Base-by-base conservation (phyloP, 2,888 invertebrate species). In the Seladonia tumulorum region DNA sequence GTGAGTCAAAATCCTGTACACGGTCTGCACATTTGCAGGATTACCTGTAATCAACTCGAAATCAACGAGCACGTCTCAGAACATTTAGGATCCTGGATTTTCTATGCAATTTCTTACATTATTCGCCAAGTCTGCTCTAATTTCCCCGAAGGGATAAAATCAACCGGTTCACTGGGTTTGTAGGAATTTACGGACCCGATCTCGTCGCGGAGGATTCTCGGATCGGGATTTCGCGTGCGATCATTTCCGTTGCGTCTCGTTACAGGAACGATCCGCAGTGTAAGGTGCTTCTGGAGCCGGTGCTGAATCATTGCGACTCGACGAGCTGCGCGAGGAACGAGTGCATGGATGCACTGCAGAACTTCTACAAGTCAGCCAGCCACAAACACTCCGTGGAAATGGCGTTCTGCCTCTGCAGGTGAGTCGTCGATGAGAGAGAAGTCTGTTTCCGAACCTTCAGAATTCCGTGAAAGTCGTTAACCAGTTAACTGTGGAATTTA, bases 351-450 rank as follows among this genome's bases (percentile, higher is more conserved):
- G 97, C 98, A 77, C 95, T 98, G 92, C 97, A 98, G 94, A 97
- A 97, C 81, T 98, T 98, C 95, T 98, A 98, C 95, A 96, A 97
- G 94, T 97, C 97, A 93, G 97, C 97, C 35, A 97, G 97, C 81
- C 97, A 97, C 90, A 97, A 97, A 91, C 97, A 98, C 97, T 98
- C 98, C 94, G 96, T 98, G 89, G 98, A 98, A 95, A 97, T 98
- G 92, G 98, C 98, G 91, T 98, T 98, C 95, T 98, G 98, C 95
- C 96, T 98, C 86, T 98, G 98, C 98, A 98, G 97, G 98, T 98
- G 95, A 97, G 91, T 76, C 12, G 0, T 35, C 5, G 10, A 53
- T 14, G 2, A 57, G 35, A 35, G 29, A 16, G 22, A 79, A 74
- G 53, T 60, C 45, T 47, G 45, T 29, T 25, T 35, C 35, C 5